A percentile compares a stretch with the other conserved stretches of the same genome.
phyloP scores from a whole-genome alignment of 1,140 invertebrate species.

The Procambarus clarkii region DNA sequence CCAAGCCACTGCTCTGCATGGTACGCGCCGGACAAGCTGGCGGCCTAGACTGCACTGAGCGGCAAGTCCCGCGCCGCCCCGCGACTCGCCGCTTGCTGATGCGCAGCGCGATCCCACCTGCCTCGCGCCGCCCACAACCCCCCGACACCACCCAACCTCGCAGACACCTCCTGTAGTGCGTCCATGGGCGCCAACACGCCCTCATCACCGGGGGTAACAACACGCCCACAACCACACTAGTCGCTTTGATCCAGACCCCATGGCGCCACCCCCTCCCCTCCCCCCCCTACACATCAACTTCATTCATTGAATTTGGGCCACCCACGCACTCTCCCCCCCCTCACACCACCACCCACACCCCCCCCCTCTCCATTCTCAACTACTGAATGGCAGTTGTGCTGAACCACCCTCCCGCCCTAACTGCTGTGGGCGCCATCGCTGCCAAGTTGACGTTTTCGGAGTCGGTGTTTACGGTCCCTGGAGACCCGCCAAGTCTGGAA shows the following conservation, averaged over 20 bases:
- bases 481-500: not conserved
- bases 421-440: not conserved
- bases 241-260: not conserved
- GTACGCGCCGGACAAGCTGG: conserved; percentile 63
- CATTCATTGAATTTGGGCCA: not conserved
- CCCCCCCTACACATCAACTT: not conserved
- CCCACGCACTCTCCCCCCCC: not conserved
- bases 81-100: too few species aligned
- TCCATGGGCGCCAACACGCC: not conserved
- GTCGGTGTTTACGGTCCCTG: not conserved
- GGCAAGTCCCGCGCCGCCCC: not conserved
- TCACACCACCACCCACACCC: not conserved
- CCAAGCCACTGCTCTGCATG: conserved; percentile 70
- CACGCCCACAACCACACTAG: not conserved
- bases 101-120: not conserved
- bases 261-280: too few species aligned
- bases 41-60: conserved; percentile 66
- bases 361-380: not conserved
- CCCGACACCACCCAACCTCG: not conserved
- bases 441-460: not conserved
- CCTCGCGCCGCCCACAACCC: not conserved
- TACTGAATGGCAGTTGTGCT: not conserved
- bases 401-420: not conserved
- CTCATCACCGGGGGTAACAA: not conserved
- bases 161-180: not conserved